Conservation (phyloP, 2,797 vertebrate species). For the Cephalopachus bancanus region DNA sequence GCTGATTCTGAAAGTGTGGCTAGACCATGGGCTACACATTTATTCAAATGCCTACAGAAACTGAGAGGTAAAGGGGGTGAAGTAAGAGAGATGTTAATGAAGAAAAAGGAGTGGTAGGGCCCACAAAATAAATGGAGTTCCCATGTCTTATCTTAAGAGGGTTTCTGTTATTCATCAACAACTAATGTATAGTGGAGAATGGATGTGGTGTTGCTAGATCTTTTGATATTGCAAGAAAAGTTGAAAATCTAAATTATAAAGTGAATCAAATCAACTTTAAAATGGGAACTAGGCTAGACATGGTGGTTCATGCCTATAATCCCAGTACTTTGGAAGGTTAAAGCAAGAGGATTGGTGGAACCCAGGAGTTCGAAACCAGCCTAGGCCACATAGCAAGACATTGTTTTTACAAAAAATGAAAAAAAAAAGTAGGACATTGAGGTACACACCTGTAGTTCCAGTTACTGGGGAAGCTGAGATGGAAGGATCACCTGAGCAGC, state of each 20-base stretch:
- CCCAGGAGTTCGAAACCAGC: no score
- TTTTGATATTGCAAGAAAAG: conserved; percentile 10
- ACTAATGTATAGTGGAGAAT: neutral
- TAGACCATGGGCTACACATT: neutral
- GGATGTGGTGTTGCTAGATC: neutral
- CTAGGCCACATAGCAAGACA: no score
- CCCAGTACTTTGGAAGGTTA: no score
- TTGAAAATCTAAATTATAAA: neutral
- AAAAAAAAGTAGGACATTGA: no score
- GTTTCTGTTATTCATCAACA: neutral
- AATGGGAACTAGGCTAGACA: neutral
- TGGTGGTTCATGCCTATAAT: no score
- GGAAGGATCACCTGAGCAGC: no score
- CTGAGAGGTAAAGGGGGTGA: neutral
- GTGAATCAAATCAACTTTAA: neutral
- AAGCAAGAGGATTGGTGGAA: no score
- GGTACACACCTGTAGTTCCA: no score
- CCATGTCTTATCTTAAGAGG: neutral
- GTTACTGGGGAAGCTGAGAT: no score
- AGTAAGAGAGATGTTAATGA: neutral
- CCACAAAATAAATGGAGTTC: neutral
- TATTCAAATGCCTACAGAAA: neutral
- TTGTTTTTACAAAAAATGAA: no score
- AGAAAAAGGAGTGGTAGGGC: neutral
- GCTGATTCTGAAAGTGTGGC: neutral